Evolutionary conservation across 2,797 vertebrate species (phyloP).

Genomic region (Ctenopoma kingsleyae): DNA sequence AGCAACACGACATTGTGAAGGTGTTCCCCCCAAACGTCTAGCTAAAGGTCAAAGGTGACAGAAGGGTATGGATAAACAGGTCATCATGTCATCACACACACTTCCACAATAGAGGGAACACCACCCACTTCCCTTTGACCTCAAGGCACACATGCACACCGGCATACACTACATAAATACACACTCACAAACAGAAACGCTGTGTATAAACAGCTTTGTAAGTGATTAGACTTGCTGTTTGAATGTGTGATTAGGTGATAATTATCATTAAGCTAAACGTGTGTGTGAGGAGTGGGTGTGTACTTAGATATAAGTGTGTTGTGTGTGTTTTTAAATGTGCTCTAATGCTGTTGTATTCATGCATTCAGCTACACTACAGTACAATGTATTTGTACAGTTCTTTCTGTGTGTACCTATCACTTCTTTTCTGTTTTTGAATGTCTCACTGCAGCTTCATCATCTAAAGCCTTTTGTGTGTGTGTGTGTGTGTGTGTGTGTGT

Average conservation of each 20-base stretch:
- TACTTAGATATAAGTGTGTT: slow-evolving; percentile 3
- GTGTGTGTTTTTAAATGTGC: slow-evolving; percentile 8
- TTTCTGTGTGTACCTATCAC: slow-evolving; percentile 8
- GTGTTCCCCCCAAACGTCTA: slow-evolving; percentile 3
- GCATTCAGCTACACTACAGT: background rate
- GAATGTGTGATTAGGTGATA: slow-evolving; percentile 62
- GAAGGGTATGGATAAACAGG: slow-evolving; percentile 40
- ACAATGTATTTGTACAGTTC: background rate
- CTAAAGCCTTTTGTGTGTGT: slow-evolving; percentile 28
- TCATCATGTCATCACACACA: slow-evolving; percentile 73
- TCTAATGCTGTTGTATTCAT: background rate
- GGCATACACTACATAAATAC: slow-evolving; percentile 18
- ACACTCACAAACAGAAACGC: slow-evolving; percentile 21
- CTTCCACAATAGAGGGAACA: slow-evolving; percentile 59
- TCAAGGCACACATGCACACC: slow-evolving; percentile 1
- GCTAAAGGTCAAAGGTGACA: slow-evolving; percentile 54
- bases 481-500: slow-evolving; percentile 13
- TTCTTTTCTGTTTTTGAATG: slow-evolving; percentile 40
- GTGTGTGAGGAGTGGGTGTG: background rate
- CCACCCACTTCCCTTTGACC: slow-evolving; percentile 69
- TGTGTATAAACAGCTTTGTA: slow-evolving; percentile 45
- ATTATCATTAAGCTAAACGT: slow-evolving; percentile 62
- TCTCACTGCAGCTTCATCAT: slow-evolving; percentile 42
- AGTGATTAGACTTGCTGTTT: slow-evolving; percentile 39
- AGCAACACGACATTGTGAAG: slow-evolving; percentile 5